Conservation (phyloP, 2,888 invertebrate species). For the Dryococelus australis region DNA sequence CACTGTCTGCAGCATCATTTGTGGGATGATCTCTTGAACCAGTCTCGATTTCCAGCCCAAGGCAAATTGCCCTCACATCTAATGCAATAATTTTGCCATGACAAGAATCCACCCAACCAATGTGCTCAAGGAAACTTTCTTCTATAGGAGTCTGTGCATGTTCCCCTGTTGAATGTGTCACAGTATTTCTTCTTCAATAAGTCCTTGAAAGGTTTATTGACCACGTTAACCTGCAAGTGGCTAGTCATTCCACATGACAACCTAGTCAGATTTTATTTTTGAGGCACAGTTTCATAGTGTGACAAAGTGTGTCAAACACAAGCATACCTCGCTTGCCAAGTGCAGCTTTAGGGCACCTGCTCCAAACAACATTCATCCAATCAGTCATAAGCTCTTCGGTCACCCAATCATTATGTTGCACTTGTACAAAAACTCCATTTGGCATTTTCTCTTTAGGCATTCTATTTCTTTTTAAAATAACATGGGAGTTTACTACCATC, state of each 20-base stretch:
- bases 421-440: not conserved
- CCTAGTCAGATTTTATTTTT: not conserved
- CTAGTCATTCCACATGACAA: not conserved
- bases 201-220: too few relatives aligned
- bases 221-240: too few relatives aligned
- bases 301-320: not conserved
- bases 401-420: not conserved
- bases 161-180: too few relatives aligned
- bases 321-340: not conserved
- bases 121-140: not conserved
- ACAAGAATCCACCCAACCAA: not conserved
- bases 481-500: not conserved
- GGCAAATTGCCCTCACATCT: not conserved
- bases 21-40: not conserved
- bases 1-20: not conserved
- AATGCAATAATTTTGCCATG: not conserved
- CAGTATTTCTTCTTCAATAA: too few relatives aligned
- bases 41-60: not conserved
- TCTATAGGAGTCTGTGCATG: not conserved
- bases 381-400: not conserved
- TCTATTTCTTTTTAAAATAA: not conserved
- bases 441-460: not conserved
- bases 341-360: not conserved
- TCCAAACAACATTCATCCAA: not conserved
- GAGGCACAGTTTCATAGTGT: not conserved